Evolutionary conservation across 2,113 vertebrate species (phyloP).

Genomic region (Tupaia tana): DNA sequence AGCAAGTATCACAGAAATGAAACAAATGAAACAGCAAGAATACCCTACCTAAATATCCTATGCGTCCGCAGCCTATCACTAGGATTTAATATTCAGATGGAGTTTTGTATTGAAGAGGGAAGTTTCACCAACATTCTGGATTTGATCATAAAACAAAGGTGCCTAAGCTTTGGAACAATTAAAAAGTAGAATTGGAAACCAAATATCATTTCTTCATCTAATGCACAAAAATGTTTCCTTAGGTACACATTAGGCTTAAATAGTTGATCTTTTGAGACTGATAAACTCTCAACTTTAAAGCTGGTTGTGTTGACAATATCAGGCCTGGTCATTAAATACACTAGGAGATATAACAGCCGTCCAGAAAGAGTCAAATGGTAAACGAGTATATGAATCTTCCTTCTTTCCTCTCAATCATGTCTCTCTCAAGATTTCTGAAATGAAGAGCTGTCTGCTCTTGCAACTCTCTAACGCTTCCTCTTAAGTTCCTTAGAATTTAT

Average conservation of each 20-base stretch:
- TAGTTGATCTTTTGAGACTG: neutral
- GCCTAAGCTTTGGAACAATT: neutral
- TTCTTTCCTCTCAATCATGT: neutral
- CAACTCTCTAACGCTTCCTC: neutral
- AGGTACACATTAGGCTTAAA: neutral
- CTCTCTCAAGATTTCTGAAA: neutral
- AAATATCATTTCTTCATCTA: neutral
- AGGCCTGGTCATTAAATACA: neutral
- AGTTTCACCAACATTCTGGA: neutral
- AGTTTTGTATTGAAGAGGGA: neutral
- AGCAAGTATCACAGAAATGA: conserved; percentile 33
- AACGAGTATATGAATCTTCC: neutral
- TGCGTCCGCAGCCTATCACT: neutral
- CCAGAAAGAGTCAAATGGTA: neutral
- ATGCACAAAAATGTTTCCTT: neutral
- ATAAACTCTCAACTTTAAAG: neutral
- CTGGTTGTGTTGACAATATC: neutral
- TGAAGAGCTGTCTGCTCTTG: neutral
- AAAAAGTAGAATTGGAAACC: neutral
- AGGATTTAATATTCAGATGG: neutral
- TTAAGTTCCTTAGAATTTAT: neutral
- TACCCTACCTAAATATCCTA: neutral
- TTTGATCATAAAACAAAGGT: neutral
- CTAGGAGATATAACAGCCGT: neutral
- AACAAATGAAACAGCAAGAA: neutral